phyloP scores from a whole-genome alignment of 2,888 invertebrate species.

The Trichogramma dendrolimi region DNA sequence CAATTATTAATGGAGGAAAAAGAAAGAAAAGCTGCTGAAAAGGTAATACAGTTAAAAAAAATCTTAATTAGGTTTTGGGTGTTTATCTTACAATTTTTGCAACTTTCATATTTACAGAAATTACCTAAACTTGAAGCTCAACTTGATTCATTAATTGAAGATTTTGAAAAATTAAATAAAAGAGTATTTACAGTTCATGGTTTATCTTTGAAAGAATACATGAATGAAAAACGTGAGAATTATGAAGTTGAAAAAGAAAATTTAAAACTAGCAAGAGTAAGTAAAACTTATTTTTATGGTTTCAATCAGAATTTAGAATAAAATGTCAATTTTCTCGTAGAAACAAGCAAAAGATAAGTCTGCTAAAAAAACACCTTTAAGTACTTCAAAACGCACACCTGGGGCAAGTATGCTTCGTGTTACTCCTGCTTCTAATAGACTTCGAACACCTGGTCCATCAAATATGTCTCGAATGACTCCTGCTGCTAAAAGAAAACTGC shows the following conservation, averaged over 20 bases:
- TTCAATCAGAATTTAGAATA: constrained; percentile 48
- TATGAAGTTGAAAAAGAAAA: constrained; percentile 57
- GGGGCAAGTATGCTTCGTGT: constrained; percentile 35
- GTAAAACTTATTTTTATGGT: constrained; percentile 18
- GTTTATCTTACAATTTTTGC: background rate
- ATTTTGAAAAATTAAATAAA: constrained; percentile 51
- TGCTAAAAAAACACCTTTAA: constrained; percentile 42
- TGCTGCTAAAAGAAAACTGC: constrained; percentile 42
- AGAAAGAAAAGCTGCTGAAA: constrained; percentile 73
- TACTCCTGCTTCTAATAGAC: constrained; percentile 31
- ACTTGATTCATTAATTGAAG: constrained; percentile 57
- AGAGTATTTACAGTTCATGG: constrained; percentile 63
- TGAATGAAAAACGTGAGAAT: constrained; percentile 61
- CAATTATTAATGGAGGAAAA: constrained; percentile 81
- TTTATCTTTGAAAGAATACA: constrained; percentile 59
- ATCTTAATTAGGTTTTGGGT: background rate
- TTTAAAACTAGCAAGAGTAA: constrained; percentile 44
- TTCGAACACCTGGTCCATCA: constrained; percentile 22
- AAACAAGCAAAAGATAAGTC: constrained; percentile 52
- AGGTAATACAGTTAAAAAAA: constrained; percentile 31
- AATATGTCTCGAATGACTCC: constrained; percentile 25
- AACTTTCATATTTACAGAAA: constrained; percentile 45
- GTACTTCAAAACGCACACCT: constrained; percentile 42
- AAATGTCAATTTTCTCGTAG: constrained; percentile 57
- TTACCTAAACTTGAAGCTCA: constrained; percentile 72